Base-by-base conservation (phyloP, 1,140 invertebrate species). In the Polypedilum pembai region DNA sequence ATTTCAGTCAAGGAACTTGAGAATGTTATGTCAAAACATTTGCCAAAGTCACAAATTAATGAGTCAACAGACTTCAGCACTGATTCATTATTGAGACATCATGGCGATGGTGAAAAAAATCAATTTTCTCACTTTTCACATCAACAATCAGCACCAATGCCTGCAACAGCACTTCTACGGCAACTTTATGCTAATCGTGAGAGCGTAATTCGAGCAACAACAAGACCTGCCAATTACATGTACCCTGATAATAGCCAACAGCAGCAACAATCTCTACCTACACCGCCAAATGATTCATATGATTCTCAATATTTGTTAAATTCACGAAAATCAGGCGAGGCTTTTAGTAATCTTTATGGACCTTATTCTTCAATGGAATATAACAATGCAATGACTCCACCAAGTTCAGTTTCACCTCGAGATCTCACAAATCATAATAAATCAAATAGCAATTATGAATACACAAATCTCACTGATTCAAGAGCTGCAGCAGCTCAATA, bases 11-110 rank as follows among this genome's bases (percentile, higher is more conserved):
- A 95, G 81, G 94, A 97, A 78, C 84, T 97, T 76, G 95, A 98
- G 82, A 94, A 96, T 78, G 94, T 94, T 12, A 98, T 97, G 95
- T 96, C 95, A 20, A 95, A 96, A 80, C 95, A 98, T 84, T 83
- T 97, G 63, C 94, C 95, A 0, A 86, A 87, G 7, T 84, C 86
- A 1, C 80, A 81, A 5, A 81, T 85, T 5, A 85, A 89, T 73
- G 86, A 84, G 17, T 87, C 86, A 7, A 83, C 93, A 0, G 93
- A 95, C 79, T 94, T 94, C 79, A 94, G 92, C 75, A 90, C 93
- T 0, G 93, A 95, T 79, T 89, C 93, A 0, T 81, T 95, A 7
- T 82, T 95, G 15, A 93, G 92, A 76, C 78, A 77, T 40, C 79
- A 77, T 45, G 76, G 75, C 40, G 79, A 81, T 73, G 77, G 79